These are phyloP conservation scores for Scaptodrosophila lebanonensis DNA, from an alignment of 1,140 invertebrate species.

Conservation along the genomic window DNA sequence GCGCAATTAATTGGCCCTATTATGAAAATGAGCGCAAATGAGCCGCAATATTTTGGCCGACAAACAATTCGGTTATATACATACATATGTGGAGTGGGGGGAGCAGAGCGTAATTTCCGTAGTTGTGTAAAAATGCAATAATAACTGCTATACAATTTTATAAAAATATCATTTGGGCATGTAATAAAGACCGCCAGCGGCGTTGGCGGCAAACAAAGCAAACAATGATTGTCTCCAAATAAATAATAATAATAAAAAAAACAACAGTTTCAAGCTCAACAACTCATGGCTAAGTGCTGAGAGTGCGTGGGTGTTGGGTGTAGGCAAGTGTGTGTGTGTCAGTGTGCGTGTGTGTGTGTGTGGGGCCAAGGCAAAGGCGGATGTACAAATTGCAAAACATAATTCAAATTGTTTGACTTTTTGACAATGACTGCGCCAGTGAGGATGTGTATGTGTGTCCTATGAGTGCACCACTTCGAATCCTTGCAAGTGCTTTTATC, in stretches of 20 bases:
- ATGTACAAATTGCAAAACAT: slow-evolving; percentile 75
- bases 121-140: slow-evolving; percentile 50
- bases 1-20: slow-evolving; percentile 59
- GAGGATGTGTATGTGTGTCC: too few relatives aligned
- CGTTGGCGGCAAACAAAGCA: slow-evolving; percentile 53
- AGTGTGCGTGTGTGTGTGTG: slow-evolving; percentile 22
- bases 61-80: not conserved
- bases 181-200: slow-evolving; percentile 51
- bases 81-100: not conserved
- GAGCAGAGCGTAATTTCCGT: not conserved
- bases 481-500: slow-evolving; percentile 42
- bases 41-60: not conserved
- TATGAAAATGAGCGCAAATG: not conserved
- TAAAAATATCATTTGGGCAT: slow-evolving; percentile 41
- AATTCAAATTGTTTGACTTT: slow-evolving; percentile 76
- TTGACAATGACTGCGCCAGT: slow-evolving; percentile 64
- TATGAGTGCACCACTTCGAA: too few relatives aligned
- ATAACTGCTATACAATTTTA: slow-evolving; percentile 62
- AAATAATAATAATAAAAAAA: slow-evolving; percentile 17
- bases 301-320: not conserved
- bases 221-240: slow-evolving; percentile 66
- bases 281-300: slow-evolving; percentile 4
- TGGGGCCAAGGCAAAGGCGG: slow-evolving; percentile 54
- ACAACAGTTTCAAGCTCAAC: slow-evolving; percentile 3
- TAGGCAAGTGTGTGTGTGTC: not conserved